phyloP scores from a whole-genome alignment of 2,888 invertebrate genomes.

The Lottia gigantea region DNA sequence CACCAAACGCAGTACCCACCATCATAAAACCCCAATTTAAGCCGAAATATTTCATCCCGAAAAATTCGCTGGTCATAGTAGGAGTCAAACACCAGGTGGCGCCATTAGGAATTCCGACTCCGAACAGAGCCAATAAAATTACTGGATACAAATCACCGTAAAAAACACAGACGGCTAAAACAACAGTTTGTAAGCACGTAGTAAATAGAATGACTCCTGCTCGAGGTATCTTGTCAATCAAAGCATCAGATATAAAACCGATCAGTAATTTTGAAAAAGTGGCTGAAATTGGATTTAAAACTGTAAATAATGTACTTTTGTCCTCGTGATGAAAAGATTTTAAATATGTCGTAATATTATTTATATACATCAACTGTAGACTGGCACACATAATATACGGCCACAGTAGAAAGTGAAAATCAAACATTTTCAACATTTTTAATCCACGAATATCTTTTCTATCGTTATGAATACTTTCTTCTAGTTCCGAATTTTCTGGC shows the following conservation, averaged over 20 bases:
- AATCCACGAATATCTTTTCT: conserved; percentile 40
- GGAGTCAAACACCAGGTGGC: conserved; percentile 56
- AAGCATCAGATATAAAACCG: conserved; percentile 46
- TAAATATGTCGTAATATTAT: conserved; percentile 49
- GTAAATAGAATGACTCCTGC: conserved; percentile 41
- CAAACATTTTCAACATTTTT: conserved; percentile 37
- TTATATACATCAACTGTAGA: conserved; percentile 50
- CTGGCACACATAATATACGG: conserved; percentile 49
- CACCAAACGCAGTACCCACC: conserved; percentile 50
- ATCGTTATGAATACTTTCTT: conserved; percentile 18
- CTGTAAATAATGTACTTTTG: conserved; percentile 47
- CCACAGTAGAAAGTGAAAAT: conserved; percentile 55
- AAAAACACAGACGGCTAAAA: conserved; percentile 44
- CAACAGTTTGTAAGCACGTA: conserved; percentile 44
- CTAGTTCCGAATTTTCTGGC: conserved; percentile 16
- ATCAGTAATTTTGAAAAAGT: conserved; percentile 47
- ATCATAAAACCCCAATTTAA: conserved; percentile 56
- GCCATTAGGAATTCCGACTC: conserved; percentile 51
- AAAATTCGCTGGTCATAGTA: conserved; percentile 55
- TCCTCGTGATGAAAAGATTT: conserved; percentile 46
- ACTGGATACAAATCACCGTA: conserved; percentile 40
- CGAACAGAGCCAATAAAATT: conserved; percentile 39
- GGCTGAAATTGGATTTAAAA: conserved; percentile 45
- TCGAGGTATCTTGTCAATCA: conserved; percentile 46
- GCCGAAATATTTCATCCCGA: conserved; percentile 53